Base-by-base conservation (phyloP, 1,140 invertebrate genomes). In the Procambarus clarkii region DNA sequence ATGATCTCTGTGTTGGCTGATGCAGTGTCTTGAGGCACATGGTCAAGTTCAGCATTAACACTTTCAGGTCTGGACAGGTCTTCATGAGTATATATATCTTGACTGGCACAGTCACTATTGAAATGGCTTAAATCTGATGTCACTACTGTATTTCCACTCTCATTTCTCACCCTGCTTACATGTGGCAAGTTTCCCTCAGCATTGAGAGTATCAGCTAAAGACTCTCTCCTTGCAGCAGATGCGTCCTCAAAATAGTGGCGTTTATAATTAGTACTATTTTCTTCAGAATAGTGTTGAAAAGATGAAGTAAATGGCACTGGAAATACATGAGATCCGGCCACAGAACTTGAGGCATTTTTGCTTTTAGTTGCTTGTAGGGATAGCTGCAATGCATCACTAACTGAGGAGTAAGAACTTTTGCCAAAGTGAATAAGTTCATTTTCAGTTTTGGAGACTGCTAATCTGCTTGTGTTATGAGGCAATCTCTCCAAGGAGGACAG, bases 241-340 rank as follows among this genome's bases (percentile, higher is more conserved):
- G 81, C 34, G 60, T 91, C 82, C 69, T 91, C 89, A 86, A 78
- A 91, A 86, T 85, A 91, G 15, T 85, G 89, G 18, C 89, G 89
- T 54, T 91, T 91, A 82, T 74, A 89, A 58, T 88, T 81, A 48
- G 82, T 45, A 77, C 60, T 44, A 64, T 71, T 69, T 79, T 85
- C 89, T 64, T 91, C 89, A 50, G 82, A 46, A 86, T 91, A 91
- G 9, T 91, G 89, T 34, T 85, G 82, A 69, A 84, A 91, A 0
- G 89, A 44, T 58, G 87, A 58, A n/a, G 89, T 46, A 86, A 91
- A 91, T 69, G 89, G 77, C 54, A 85, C 82, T 46, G 82, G 89
- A 69, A 91, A 91, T 69, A 91, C 74, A 21, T 84, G 89, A 5
- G 89, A 78, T 8, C 79, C 80, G 8, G 46, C 48, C 64, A 82